These are phyloP conservation scores for Ailuropoda melanoleuca DNA, from an alignment of 2,113 vertebrate species.

Conservation along the genomic window DNA sequence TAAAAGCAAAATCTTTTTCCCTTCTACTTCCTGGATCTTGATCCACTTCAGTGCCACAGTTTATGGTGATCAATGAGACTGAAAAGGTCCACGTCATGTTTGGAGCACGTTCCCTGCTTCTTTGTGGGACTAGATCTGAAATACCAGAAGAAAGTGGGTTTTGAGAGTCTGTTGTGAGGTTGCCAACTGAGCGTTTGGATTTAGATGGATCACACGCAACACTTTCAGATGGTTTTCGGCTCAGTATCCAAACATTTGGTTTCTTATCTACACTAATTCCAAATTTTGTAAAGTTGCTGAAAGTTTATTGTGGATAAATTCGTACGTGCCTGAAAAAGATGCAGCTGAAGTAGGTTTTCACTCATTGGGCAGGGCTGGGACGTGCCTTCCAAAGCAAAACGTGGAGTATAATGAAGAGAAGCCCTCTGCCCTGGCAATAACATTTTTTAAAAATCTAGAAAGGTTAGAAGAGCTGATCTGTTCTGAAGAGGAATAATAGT, in stretches of 20 bases:
- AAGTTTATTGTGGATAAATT: constrained; percentile 62
- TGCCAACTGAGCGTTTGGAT: constrained; percentile 57
- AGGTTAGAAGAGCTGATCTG: background rate
- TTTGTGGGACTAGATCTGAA: background rate
- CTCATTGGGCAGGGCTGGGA: background rate
- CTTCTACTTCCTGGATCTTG: background rate
- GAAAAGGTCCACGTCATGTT: background rate
- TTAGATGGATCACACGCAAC: constrained; percentile 31
- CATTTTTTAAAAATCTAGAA: background rate
- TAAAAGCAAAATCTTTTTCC: background rate
- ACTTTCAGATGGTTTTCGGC: constrained; percentile 56
- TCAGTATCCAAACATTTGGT: constrained; percentile 65
- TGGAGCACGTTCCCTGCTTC: background rate
- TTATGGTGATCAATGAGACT: background rate
- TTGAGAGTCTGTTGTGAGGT: background rate
- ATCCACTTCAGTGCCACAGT: background rate
- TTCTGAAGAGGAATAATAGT: constrained; percentile 11
- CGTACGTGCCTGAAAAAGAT: constrained; percentile 2
- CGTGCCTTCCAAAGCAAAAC: constrained; percentile 38
- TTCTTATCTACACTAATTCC: constrained; percentile 63
- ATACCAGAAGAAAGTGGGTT: background rate
- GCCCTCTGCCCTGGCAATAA: background rate
- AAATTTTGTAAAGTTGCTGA: constrained; percentile 67
- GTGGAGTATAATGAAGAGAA: background rate
- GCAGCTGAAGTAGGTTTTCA: background rate